Evolutionary conservation across 2,113 vertebrate species (phyloP).

Genomic region (Vidua chalybeata): DNA sequence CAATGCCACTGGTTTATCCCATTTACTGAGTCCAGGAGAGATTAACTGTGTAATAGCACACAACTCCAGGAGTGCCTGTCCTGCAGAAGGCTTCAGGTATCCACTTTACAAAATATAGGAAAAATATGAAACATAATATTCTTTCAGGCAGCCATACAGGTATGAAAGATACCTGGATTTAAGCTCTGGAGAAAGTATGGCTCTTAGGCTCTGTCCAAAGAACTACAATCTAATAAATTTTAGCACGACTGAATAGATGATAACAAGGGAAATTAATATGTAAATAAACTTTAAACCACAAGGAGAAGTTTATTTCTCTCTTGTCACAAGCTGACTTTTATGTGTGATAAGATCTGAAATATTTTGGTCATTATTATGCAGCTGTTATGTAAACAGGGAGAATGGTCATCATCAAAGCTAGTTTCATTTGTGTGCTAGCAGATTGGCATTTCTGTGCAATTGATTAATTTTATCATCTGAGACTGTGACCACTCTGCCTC

Average conservation of each 20-base stretch:
- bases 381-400: not conserved
- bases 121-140: not conserved
- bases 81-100: not conserved
- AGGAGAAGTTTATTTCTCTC: not conserved
- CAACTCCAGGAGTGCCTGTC: not conserved
- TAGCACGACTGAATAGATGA: not conserved
- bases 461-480: not conserved
- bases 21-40: not conserved
- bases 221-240: not conserved
- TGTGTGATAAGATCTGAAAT: not conserved
- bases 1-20: not conserved
- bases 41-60: not conserved
- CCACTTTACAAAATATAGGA: not conserved
- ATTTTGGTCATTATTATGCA: not conserved
- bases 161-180: not conserved
- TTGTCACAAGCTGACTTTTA: not conserved
- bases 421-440: not conserved
- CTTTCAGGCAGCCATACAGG: not conserved
- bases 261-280: not conserved
- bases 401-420: not conserved
- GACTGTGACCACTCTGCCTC: not conserved
- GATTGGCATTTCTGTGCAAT: not conserved
- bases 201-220: not conserved
- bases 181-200: not conserved
- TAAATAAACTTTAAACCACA: not conserved